Evolutionary conservation across 2,797 vertebrate species (phyloP).

Genomic region (Leucoraja ocellata): DNA sequence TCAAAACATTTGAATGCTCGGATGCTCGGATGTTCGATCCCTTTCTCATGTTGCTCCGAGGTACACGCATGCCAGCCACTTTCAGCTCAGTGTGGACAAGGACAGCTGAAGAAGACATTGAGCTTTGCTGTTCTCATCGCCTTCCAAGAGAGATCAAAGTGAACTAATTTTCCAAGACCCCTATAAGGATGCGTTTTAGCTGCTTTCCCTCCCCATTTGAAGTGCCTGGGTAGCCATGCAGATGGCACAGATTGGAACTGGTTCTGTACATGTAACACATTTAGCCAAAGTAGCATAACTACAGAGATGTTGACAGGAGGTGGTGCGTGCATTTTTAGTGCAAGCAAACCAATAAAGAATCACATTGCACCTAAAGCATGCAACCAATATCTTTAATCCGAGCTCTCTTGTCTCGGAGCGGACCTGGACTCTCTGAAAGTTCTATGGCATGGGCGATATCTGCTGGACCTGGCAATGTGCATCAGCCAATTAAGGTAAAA

Average conservation of each 20-base stretch:
- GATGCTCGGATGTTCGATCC: not conserved
- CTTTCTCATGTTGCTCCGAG: not conserved
- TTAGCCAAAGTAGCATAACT: not conserved
- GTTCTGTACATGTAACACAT: not conserved
- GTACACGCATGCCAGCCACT: not conserved
- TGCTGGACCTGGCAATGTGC: not conserved
- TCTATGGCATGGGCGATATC: too few species aligned
- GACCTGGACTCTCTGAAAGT: not conserved
- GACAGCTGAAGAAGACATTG: conserved; percentile 96
- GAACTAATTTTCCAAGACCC: conserved; percentile 56
- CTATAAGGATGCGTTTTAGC: conserved; percentile 65
- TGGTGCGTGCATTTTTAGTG: not conserved
- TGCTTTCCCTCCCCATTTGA: conserved; percentile 42
- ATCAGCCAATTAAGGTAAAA: not conserved
- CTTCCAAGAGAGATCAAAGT: conserved; percentile 77
- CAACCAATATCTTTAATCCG: not conserved
- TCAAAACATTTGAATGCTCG: not conserved
- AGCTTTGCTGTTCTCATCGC: conserved; percentile 55
- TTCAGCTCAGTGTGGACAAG: conserved; percentile 27
- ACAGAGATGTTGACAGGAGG: not conserved
- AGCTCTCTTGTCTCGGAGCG: not conserved
- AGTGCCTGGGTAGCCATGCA: conserved; percentile 55
- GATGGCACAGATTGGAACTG: conserved; percentile 43
- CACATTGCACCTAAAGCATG: not conserved
- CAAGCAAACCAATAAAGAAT: not conserved